These are phyloP conservation scores for Serinus canaria DNA, from an alignment of 2,113 vertebrate genomes.

Conservation along the genomic window DNA sequence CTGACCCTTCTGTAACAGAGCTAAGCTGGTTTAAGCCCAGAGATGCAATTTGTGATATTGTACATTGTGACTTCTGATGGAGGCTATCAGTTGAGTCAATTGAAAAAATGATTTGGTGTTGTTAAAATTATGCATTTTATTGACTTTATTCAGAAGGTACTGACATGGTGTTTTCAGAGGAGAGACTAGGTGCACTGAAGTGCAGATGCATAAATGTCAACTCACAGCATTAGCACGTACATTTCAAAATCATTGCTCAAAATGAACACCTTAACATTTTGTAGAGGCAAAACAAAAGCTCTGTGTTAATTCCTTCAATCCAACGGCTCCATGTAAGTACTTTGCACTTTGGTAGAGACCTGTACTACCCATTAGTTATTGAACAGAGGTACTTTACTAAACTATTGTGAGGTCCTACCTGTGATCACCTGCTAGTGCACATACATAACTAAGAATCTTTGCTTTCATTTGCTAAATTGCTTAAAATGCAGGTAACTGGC, in stretches of 20 bases:
- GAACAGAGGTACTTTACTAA: not conserved
- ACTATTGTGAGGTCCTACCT: not conserved
- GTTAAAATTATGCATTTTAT: not conserved
- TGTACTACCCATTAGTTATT: not conserved
- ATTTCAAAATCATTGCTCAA: not conserved
- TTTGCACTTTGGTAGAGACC: not conserved
- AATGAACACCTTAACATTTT: not conserved
- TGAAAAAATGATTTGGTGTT: not conserved
- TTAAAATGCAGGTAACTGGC: not conserved
- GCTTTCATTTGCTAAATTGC: not conserved
- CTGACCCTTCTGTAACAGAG: not conserved
- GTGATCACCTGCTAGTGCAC: not conserved
- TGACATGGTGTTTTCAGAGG: not conserved
- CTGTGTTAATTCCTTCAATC: not conserved
- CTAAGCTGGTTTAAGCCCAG: not conserved
- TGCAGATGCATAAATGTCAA: not conserved
- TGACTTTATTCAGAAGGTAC: not conserved
- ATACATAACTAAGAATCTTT: not conserved
- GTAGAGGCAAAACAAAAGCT: not conserved
- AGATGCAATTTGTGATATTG: not conserved
- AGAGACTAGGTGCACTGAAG: not conserved
- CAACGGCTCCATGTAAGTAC: not conserved
- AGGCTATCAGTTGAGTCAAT: not conserved
- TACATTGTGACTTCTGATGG: not conserved
- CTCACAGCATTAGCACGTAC: not conserved